A percentile compares a stretch with the other conserved stretches of the same genome.
Conservation (phyloP, 2,888 invertebrate species). For the Oxyscelio sp. region DNA sequence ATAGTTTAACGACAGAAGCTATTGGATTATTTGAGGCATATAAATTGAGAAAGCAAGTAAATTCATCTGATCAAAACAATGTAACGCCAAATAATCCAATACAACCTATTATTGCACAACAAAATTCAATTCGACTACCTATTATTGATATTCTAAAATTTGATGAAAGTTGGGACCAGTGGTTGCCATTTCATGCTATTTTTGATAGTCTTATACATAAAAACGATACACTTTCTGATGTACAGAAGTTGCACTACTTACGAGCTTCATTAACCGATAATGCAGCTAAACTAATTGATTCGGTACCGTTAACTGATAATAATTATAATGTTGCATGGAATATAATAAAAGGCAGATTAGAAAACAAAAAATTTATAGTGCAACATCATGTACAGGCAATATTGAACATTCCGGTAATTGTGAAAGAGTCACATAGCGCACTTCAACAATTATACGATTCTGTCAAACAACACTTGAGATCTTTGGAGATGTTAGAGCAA, state of each 20-base stretch:
- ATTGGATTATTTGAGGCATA: too few species aligned
- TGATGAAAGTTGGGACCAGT: background rate
- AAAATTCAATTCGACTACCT: background rate
- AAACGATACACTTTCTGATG: background rate
- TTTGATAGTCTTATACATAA: background rate
- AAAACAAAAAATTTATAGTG: constrained; percentile 46
- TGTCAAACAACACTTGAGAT: background rate
- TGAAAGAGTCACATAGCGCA: background rate
- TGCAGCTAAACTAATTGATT: background rate
- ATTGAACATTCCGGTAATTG: background rate
- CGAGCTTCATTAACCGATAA: background rate
- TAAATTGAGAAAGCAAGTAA: too few species aligned
- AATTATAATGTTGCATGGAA: constrained; percentile 70
- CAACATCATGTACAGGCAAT: constrained; percentile 11
- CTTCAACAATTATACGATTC: constrained; percentile 6
- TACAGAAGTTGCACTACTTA: constrained; percentile 1
- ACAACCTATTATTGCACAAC: too few species aligned
- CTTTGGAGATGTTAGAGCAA: background rate
- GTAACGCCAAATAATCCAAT: too few species aligned
- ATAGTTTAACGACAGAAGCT: too few species aligned
- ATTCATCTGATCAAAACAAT: too few species aligned
- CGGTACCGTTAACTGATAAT: background rate
- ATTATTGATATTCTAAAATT: background rate
- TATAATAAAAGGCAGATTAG: constrained; percentile 53
- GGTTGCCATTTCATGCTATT: background rate